Evolutionary conservation across 2,888 invertebrate species (phyloP), one percentile per base, ranked within the genome.

Genomic region (Trissoscelio sp.): DNA sequence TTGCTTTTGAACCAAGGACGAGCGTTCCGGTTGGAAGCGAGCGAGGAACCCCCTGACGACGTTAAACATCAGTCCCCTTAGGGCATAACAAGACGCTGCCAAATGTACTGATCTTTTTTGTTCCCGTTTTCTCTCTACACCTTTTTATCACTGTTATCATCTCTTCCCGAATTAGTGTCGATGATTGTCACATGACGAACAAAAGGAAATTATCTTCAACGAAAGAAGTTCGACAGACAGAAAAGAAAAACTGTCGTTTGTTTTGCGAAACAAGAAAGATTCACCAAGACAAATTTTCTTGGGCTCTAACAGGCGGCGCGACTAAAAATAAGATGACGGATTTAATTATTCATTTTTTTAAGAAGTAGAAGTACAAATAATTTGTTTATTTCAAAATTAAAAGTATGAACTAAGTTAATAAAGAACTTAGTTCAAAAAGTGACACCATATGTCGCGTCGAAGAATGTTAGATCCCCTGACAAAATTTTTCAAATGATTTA

Each of bases 41-140:
- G 58, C 39, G 64, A 64, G 12, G 51, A 28, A 14, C 31, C 51
- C 7, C 39, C 14, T 16, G 34, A 66, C 34, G 51, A 60, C 39
- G 51, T 73, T 60, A 67, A 67, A 79, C 66, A 67, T 73, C 53
- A 55, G 48, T 70, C 57, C 53, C 58, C 28, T 64, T 73, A 60
- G 73, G 73, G 73, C 51, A 79, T 72, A 79, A 58, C 51, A 64
- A 64, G 60, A 79, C 37, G 79, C 79, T 79, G 79, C 79, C 79
- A 79, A 79, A 79, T 20, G 79, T 79, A 79, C 66, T 72, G 72
- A 72, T 66, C 62, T 79, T 66, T 72, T 42, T n/a, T n/a, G n/a
- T n/a, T n/a, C n/a, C n/a, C n/a, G 20, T 42, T 72, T 58, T 44
- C 20, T 62, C 14, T 64, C 37, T 75, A 1, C 69, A n/a, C n/a